These are phyloP conservation scores for Pangasius djambal DNA, from an alignment of 2,797 vertebrate species.

Conservation along the genomic window DNA sequence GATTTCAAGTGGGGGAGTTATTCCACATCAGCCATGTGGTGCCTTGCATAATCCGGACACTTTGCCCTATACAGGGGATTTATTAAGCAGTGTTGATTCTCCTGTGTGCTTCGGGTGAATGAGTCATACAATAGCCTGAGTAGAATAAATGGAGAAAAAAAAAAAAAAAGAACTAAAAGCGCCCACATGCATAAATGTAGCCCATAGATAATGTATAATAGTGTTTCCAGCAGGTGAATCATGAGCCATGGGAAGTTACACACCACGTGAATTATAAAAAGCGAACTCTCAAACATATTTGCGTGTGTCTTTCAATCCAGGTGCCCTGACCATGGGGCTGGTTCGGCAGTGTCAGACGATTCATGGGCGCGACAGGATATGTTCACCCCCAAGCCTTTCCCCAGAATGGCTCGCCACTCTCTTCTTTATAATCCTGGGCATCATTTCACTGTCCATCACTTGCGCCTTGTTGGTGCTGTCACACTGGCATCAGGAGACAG, in stretches of 20 bases:
- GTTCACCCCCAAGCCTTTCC: constrained; percentile 94
- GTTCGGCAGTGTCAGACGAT: constrained; percentile 98
- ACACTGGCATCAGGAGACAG: constrained; percentile 96
- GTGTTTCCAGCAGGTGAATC: constrained; percentile 13
- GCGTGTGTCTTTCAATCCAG: constrained; percentile 66
- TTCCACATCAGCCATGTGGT: constrained; percentile 17
- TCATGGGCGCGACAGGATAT: constrained; percentile 95
- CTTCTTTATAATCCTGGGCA: constrained; percentile 99
- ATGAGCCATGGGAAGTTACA: constrained; percentile 5
- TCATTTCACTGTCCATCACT: constrained; percentile 97
- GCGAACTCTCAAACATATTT: not conserved
- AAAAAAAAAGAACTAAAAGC: not conserved
- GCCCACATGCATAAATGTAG: constrained; percentile 1
- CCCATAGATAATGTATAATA: not conserved
- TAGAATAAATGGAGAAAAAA: not conserved
- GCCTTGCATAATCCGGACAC: constrained; percentile 1
- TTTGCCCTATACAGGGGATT: constrained; percentile 20
- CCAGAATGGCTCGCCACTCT: constrained; percentile 98
- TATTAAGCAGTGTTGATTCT: constrained; percentile 30
- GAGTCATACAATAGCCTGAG: constrained; percentile 24
- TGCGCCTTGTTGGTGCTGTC: constrained; percentile 96
- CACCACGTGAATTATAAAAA: constrained; percentile 8
- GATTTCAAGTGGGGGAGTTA: constrained; percentile 36
- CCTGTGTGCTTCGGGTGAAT: not conserved
- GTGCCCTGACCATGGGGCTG: constrained; percentile 94